phyloP scores from a whole-genome alignment of 2,888 invertebrate genomes.

The Drosophila tanythrix region DNA sequence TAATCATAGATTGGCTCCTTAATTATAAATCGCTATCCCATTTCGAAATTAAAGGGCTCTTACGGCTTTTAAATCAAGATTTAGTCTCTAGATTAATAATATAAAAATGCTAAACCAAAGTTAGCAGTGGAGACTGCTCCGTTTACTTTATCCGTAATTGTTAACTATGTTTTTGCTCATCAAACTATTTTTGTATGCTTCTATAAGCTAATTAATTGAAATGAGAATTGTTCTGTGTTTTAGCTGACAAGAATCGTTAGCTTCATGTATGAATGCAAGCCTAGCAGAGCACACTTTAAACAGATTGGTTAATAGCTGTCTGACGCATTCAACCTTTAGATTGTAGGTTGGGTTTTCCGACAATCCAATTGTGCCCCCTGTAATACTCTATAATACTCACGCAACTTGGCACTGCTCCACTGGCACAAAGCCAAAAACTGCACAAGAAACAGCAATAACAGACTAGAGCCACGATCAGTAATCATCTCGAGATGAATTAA shows the following conservation, averaged over 20 bases:
- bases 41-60: too few species aligned
- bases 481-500: conserved; percentile 57
- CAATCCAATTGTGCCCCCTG: not conserved
- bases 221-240: not conserved
- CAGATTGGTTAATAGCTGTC: conserved; percentile 14
- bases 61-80: not conserved
- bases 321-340: conserved; percentile 22
- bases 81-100: not conserved
- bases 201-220: not conserved
- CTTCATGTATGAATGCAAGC: not conserved
- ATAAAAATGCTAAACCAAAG: not conserved
- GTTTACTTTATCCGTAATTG: not conserved
- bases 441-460: conserved; percentile 18
- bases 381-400: conserved; percentile 46
- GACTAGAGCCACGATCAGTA: conserved; percentile 19
- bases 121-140: not conserved
- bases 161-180: not conserved
- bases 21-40: too few species aligned
- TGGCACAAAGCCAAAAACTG: conserved; percentile 52
- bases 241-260: not conserved
- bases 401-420: conserved; percentile 59
- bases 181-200: not conserved
- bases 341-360: conserved; percentile 7
- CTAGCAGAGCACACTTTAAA: not conserved
- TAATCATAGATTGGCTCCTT: too few species aligned